Evolutionary conservation across 2,113 vertebrate genomes (phyloP).

Genomic region (Dendrocopos noguchii): DNA sequence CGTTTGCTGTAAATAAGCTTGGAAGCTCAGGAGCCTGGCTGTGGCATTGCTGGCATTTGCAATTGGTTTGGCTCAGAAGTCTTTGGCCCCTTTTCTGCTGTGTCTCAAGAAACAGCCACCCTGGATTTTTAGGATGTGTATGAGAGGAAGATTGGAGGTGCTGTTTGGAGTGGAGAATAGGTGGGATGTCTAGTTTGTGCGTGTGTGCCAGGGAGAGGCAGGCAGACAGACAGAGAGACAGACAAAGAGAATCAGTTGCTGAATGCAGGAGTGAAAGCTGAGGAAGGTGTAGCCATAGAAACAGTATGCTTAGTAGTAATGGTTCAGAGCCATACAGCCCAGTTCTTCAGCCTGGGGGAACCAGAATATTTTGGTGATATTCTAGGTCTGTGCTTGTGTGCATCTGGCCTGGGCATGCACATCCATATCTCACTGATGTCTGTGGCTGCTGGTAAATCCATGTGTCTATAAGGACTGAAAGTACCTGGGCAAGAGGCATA

Average conservation of each 20-base stretch:
- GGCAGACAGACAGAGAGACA: conserved; percentile 4
- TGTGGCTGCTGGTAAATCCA: background rate
- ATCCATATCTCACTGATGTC: background rate
- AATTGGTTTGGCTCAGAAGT: background rate
- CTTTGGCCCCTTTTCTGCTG: background rate
- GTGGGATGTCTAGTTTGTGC: background rate
- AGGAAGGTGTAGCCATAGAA: conserved; percentile 54
- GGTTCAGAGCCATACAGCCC: background rate
- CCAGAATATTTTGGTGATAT: background rate
- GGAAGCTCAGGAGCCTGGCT: background rate
- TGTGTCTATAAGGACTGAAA: background rate
- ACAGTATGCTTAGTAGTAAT: background rate
- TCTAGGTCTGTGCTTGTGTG: background rate
- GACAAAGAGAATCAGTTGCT: background rate
- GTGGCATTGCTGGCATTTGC: background rate
- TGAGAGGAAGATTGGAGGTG: background rate
- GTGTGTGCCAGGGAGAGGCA: rapidly evolving
- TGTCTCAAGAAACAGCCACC: background rate
- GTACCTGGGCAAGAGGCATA: background rate
- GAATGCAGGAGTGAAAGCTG: background rate
- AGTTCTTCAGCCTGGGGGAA: background rate
- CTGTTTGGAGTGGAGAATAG: background rate
- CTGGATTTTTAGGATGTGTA: background rate
- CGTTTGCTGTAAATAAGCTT: background rate
- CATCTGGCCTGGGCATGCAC: background rate